phyloP scores from a whole-genome alignment of 2,888 invertebrate species.

The Chirona hameri region DNA sequence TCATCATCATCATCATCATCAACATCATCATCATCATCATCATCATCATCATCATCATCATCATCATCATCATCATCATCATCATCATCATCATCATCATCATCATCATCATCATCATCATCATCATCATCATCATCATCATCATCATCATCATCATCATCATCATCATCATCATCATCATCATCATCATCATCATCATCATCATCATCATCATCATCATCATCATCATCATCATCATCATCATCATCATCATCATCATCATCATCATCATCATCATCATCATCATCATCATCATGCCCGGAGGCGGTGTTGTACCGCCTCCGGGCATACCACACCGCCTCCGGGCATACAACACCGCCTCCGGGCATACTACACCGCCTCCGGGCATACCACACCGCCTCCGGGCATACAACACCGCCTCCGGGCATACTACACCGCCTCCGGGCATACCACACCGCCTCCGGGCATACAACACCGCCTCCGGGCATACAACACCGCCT shows the following conservation, averaged over 20 bases:
- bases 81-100: conserved; percentile 22
- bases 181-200: conserved; percentile 22
- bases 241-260: conserved; percentile 22
- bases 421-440: no score
- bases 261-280: conserved; percentile 22
- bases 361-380: no score
- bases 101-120: conserved; percentile 22
- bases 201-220: conserved; percentile 22
- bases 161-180: conserved; percentile 22
- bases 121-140: conserved; percentile 22
- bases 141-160: conserved; percentile 22
- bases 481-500: no score
- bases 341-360: no score
- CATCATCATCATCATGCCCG: conserved; percentile 22
- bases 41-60: conserved; percentile 22
- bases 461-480: no score
- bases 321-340: no score
- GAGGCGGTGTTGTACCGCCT: no score
- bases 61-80: conserved; percentile 22
- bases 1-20: no score
- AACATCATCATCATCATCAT: no score
- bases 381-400: no score
- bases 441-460: no score
- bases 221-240: conserved; percentile 22
- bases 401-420: no score